Evolutionary conservation across 2,113 vertebrate species (phyloP), one percentile per base, ranked within the genome.

Genomic region (Eulemur rufifrons): DNA sequence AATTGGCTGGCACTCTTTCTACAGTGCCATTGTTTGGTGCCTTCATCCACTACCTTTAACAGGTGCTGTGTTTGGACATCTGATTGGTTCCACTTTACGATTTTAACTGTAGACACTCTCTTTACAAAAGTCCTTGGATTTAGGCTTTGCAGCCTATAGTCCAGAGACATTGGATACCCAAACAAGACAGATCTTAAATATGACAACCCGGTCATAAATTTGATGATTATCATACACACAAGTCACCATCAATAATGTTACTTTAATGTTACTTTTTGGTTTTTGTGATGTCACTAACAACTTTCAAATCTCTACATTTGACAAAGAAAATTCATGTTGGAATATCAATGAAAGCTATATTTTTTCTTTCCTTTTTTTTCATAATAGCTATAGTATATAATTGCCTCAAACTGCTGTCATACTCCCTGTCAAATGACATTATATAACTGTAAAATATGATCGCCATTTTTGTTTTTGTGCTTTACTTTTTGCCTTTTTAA

Each of bases 371-470:
- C 54, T 39, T 32, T 61, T n/a, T 56, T 23, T 9, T 27, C 42
- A 10, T 66, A 61, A 42, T 23, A 69, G 9, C 61, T 37, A 1
- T 86, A 10, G 3, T 91, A n/a, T 18, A 5, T 12, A 81, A 80
- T 77, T 81, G 42, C 37, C 13, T 82, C 88, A 37, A 82, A 64
- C 39, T 56, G 12, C 56, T 69, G 18, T 69, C 89, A 47, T 32
- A 88, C 4, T 29, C 6, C 47, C 25, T n/a, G 25, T 14, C 47
- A 69, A 95, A 37, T 52, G 29, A 59, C 17, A 68, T 34, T 95
- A 82, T 37, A 76, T 39, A 92, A 96, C 92, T 56, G 32, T 14
- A 94, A 95, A 96, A 47, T 61, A 52, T 37, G 32, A 76, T 86
- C 63, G 23, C 13, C 20, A 21, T 52, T 91, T 95, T 94, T 64